Evolutionary conservation across 53 echinoderm and acorn worm species (phyloP).

Genomic region (Echinarachnius parma): DNA sequence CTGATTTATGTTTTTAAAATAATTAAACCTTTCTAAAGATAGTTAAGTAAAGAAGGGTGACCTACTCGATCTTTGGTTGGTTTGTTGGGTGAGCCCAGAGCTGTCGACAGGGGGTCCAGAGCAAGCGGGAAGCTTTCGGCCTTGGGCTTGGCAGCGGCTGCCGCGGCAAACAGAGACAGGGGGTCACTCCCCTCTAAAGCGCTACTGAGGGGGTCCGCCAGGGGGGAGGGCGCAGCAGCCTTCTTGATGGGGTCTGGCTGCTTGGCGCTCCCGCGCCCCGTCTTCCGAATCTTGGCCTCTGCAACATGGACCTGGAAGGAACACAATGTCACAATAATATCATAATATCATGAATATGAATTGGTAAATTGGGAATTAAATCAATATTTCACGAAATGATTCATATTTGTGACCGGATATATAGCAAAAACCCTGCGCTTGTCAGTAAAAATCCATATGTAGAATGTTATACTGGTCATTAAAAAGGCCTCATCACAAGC

Average conservation of each 20-base stretch:
- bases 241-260: constrained; percentile 52
- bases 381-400: neutral
- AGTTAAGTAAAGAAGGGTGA: neutral
- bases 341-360: neutral
- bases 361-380: neutral
- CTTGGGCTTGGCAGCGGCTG: constrained; percentile 60
- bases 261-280: constrained; percentile 26
- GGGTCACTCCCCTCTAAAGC: constrained; percentile 91
- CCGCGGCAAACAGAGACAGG: constrained; percentile 88
- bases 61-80: constrained; percentile 52
- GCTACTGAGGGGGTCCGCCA: constrained; percentile 68
- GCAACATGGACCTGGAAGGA: constrained; percentile 61
- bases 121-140: constrained; percentile 23
- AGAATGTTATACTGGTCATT: too few species aligned
- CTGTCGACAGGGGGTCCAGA: constrained; percentile 57
- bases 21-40: too few species aligned
- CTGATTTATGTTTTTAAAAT: too few species aligned
- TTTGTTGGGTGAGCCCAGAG: constrained; percentile 12
- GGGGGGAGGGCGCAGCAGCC: constrained; percentile 10
- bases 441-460: too few species aligned
- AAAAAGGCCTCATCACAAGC: too few species aligned
- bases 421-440: neutral
- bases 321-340: too few species aligned
- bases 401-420: neutral
- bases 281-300: constrained; percentile 57